Conservation (phyloP, 2,888 invertebrate genomes). For the Pristionchus maxplancki region DNA sequence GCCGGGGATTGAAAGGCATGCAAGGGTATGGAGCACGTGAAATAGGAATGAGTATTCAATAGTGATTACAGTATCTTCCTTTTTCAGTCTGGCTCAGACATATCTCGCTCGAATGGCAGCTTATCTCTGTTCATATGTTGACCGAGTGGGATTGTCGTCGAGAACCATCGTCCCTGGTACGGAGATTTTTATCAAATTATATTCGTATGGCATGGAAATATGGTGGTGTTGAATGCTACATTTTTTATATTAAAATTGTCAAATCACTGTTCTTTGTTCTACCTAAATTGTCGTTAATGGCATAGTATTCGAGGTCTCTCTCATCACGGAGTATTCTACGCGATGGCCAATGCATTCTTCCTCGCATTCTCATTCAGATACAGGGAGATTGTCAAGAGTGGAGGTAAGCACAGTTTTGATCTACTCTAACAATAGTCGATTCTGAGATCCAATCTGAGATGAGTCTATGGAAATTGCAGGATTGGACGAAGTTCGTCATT, state of each 20-base stretch:
- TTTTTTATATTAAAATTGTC: too few species aligned
- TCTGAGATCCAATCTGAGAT: too few species aligned
- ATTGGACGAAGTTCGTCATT: slow-evolving; percentile 86
- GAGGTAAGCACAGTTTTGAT: slow-evolving; percentile 53
- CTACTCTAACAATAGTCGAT: not conserved
- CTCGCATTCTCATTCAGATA: slow-evolving; percentile 93
- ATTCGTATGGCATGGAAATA: too few species aligned
- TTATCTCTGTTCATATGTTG: slow-evolving; percentile 69
- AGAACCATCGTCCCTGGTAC: slow-evolving; percentile 40
- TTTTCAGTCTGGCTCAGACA: slow-evolving; percentile 59
- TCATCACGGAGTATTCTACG: slow-evolving; percentile 89
- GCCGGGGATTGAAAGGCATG: slow-evolving; percentile 10
- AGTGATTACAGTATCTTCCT: not conserved
- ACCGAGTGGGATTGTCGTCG: slow-evolving; percentile 59
- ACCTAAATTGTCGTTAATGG: too few species aligned
- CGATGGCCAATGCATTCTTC: slow-evolving; percentile 92
- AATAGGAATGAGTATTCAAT: not conserved
- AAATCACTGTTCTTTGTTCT: too few species aligned
- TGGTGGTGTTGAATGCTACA: too few species aligned
- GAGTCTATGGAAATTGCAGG: slow-evolving; percentile 80
- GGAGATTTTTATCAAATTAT: too few species aligned
- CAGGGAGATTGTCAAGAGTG: slow-evolving; percentile 85
- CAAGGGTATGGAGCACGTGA: not conserved
- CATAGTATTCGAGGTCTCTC: slow-evolving; percentile 60
- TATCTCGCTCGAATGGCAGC: slow-evolving; percentile 68